phyloP scores from a whole-genome alignment of 2,113 vertebrate species.

The Bettongia penicillata region DNA sequence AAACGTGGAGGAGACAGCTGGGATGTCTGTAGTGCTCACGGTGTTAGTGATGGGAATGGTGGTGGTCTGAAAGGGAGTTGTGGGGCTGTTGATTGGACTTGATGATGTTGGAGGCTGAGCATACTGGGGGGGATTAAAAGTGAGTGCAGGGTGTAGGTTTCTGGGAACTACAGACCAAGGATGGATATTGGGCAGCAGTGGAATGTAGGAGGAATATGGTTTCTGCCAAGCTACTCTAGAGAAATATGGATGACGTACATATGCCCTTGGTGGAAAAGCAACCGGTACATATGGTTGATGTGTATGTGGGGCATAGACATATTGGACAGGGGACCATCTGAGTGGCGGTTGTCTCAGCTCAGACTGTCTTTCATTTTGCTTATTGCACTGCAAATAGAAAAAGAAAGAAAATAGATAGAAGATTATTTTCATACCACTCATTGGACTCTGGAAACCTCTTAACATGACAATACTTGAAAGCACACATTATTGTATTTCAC shows the following conservation, averaged over 20 bases:
- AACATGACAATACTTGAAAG: slow-evolving; percentile 34
- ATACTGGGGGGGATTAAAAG: slow-evolving; percentile 14
- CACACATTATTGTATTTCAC: background rate
- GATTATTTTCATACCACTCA: background rate
- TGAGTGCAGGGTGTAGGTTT: background rate
- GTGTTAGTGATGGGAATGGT: background rate
- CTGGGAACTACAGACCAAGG: background rate
- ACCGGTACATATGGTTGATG: background rate
- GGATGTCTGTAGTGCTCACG: background rate
- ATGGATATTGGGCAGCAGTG: background rate
- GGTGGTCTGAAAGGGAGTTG: background rate
- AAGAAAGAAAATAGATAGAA: slow-evolving; percentile 39
- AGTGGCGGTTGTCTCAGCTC: background rate
- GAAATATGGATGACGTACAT: background rate
- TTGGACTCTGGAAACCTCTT: background rate
- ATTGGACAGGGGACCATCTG: slow-evolving; percentile 9
- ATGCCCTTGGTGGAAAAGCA: background rate
- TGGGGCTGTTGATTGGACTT: background rate
- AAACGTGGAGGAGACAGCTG: slow-evolving; percentile 16
- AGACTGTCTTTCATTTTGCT: slow-evolving; percentile 11
- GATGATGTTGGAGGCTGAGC: background rate
- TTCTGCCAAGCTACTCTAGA: background rate
- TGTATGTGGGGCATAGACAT: background rate
- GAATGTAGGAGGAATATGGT: background rate
- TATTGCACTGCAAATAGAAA: slow-evolving; percentile 41